Percentiles rank a stretch among this genome's conserved stretches.
Evolutionary conservation across 2,888 invertebrate genomes (phyloP).

Genomic region (Zaprionus bogoriensis): DNA sequence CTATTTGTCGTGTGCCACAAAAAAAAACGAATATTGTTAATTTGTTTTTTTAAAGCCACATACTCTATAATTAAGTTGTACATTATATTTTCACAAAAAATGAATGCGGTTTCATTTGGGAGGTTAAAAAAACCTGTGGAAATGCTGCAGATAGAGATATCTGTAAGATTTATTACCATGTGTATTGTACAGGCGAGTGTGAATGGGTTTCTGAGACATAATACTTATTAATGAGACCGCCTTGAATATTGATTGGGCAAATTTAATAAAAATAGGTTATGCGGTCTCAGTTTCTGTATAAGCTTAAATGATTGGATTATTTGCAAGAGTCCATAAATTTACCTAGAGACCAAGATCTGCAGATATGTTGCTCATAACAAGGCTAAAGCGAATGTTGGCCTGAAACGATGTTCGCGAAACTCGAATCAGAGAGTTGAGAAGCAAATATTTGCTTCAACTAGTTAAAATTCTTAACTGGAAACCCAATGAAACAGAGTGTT

Average conservation of each 20-base stretch:
- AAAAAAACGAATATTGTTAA: conserved; percentile 66
- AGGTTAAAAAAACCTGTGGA: conserved; percentile 27
- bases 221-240: conserved; percentile 29
- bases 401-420: no score
- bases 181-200: conserved; percentile 16
- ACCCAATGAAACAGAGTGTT: no score
- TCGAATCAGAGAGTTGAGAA: no score
- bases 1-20: conserved; percentile 48
- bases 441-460: no score
- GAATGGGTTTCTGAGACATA: conserved; percentile 9
- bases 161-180: conserved; percentile 34
- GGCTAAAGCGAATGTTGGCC: no score
- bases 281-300: conserved; percentile 19
- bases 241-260: conserved; percentile 21
- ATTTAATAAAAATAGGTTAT: conserved; percentile 21
- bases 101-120: conserved; percentile 43
- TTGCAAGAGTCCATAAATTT: not conserved
- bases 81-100: conserved; percentile 35
- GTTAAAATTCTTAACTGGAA: no score
- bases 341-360: conserved; percentile 5
- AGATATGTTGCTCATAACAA: not conserved
- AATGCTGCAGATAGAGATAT: not conserved
- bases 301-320: conserved; percentile 36
- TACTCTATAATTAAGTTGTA: conserved; percentile 64
- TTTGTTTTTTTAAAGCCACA: conserved; percentile 27